Evolutionary conservation across 2,888 invertebrate genomes (phyloP).

Genomic region (Nemotelus pantherinus): DNA sequence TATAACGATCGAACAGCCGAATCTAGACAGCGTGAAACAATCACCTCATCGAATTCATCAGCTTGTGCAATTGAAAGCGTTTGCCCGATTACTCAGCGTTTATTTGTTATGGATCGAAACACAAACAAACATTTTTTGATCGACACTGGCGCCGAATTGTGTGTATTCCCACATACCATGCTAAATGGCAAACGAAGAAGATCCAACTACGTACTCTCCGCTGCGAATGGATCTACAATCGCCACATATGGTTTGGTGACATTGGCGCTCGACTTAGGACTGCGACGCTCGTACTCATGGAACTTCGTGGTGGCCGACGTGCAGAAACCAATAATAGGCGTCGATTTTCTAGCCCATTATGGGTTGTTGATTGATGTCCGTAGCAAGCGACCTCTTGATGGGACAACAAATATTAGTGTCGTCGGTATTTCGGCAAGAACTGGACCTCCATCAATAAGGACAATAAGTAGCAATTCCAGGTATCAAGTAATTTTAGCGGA

Average conservation of each 20-base stretch:
- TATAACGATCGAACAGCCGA: too few relatives aligned
- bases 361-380: too few relatives aligned
- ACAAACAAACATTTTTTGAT: too few relatives aligned
- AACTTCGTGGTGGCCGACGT: conserved; percentile 53
- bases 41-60: too few relatives aligned
- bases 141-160: too few relatives aligned
- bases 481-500: not conserved
- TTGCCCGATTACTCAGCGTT: too few relatives aligned
- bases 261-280: conserved; percentile 48
- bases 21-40: too few relatives aligned
- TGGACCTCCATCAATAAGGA: accelerated
- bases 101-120: too few relatives aligned
- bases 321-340: conserved; percentile 51
- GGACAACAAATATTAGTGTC: not conserved
- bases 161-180: too few relatives aligned
- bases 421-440: accelerated
- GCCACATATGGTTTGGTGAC: conserved; percentile 48
- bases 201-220: conserved; percentile 46
- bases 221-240: conserved; percentile 50
- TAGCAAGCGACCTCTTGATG: not conserved
- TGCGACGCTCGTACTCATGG: conserved; percentile 52
- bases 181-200: too few relatives aligned
- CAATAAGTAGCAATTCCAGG: not conserved
- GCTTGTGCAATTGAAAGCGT: too few relatives aligned
- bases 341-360: conserved; percentile 51